phyloP scores from a whole-genome alignment of 2,888 invertebrate species.

The Eutolmus rufibarbis region DNA sequence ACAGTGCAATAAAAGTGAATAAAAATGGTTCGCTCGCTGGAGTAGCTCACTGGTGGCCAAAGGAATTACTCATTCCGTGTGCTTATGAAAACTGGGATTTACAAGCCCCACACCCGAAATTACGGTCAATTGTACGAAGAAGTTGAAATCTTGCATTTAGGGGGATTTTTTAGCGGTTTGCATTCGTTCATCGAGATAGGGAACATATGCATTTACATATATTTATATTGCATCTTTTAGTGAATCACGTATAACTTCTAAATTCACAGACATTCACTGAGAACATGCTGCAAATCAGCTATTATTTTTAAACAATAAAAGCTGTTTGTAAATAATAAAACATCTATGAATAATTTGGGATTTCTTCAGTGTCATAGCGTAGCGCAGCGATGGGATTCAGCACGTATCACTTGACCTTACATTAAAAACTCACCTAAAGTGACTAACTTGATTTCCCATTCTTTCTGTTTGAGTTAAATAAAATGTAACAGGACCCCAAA shows the following conservation, averaged over 20 bases:
- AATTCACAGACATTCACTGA: neutral
- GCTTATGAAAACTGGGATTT: neutral
- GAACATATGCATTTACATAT: neutral
- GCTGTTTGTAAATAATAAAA: neutral
- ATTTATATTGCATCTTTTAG: neutral
- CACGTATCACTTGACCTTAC: neutral
- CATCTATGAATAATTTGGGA: neutral
- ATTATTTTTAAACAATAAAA: neutral
- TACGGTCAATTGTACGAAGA: neutral
- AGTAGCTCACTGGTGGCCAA: neutral
- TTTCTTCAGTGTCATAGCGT: neutral
- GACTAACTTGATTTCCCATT: neutral
- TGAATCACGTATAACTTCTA: neutral
- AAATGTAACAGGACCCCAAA: too few relatives aligned
- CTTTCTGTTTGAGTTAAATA: too few relatives aligned
- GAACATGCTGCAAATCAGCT: too few relatives aligned
- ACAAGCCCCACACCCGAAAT: neutral
- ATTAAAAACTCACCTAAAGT: neutral
- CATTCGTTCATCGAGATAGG: neutral
- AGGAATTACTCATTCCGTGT: neutral
- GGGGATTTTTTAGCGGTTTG: neutral
- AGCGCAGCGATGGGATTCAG: neutral
- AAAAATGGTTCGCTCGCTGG: neutral
- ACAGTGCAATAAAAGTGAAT: neutral
- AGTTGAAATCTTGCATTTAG: neutral